phyloP scores from a whole-genome alignment of 2,797 vertebrate species.

The Micropoecilia bifurca region DNA sequence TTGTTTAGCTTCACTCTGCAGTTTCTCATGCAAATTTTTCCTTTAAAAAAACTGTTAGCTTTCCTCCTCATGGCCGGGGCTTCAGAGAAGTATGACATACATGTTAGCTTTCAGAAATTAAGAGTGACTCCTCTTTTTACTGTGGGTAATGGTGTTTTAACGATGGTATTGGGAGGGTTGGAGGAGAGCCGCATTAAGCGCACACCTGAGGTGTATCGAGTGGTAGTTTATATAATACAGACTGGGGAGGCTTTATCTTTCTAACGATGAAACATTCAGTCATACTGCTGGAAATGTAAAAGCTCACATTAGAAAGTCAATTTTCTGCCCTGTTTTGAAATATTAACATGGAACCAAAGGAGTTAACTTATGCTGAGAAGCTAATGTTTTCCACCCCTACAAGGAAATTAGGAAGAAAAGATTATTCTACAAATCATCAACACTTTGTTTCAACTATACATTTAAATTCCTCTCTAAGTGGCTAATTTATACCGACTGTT shows the following conservation, averaged over 20 bases:
- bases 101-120: slow-evolving; percentile 46
- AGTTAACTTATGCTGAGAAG: slow-evolving; percentile 28
- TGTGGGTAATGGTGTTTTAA: slow-evolving; percentile 70
- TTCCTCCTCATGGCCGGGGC: slow-evolving; percentile 18
- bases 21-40: neutral
- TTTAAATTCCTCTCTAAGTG: slow-evolving; percentile 16
- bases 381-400: slow-evolving; percentile 32
- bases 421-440: slow-evolving; percentile 37
- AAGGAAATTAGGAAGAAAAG: slow-evolving; percentile 29
- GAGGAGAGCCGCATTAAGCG: slow-evolving; percentile 61
- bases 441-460: slow-evolving; percentile 15
- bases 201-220: slow-evolving; percentile 64
- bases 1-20: neutral
- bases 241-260: slow-evolving; percentile 48
- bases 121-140: slow-evolving; percentile 47
- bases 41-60: neutral
- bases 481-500: slow-evolving; percentile 18
- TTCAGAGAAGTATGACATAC: slow-evolving; percentile 15
- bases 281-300: slow-evolving; percentile 25
- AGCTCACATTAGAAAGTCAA: slow-evolving; percentile 33
- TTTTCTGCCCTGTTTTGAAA: slow-evolving; percentile 24
- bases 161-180: slow-evolving; percentile 52
- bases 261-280: slow-evolving; percentile 62
- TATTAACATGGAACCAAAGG: slow-evolving; percentile 38
- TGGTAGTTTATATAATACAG: slow-evolving; percentile 57